Conservation (phyloP, 2,888 invertebrate genomes). For the Andrena chrysosceles region DNA sequence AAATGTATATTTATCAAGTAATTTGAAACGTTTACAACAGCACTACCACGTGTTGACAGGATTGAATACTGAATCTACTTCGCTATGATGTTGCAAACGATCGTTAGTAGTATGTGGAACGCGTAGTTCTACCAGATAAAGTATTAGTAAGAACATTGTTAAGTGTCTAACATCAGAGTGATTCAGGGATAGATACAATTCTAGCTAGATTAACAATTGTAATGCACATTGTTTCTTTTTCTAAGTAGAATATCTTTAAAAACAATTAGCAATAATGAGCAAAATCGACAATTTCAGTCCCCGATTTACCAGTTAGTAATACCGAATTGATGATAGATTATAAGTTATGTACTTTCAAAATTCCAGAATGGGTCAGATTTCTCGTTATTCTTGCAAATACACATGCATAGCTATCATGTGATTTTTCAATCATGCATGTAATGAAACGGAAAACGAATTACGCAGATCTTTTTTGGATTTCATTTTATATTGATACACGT, state of each 20-base stretch:
- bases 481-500: slow-evolving; percentile 1
- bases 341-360: background rate
- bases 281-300: slow-evolving; percentile 16
- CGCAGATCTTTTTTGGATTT: slow-evolving; percentile 5
- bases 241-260: background rate
- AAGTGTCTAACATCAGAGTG: slow-evolving; percentile 30
- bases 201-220: slow-evolving; percentile 35
- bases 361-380: slow-evolving; percentile 1
- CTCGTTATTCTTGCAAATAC: background rate
- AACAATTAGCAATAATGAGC: background rate
- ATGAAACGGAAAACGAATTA: background rate
- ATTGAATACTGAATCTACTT: slow-evolving; percentile 83
- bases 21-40: slow-evolving; percentile 87
- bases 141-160: slow-evolving; percentile 38
- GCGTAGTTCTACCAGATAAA: slow-evolving; percentile 26
- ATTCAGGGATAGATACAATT: slow-evolving; percentile 54
- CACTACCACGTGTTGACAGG: slow-evolving; percentile 86
- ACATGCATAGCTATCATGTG: background rate
- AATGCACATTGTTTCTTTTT: slow-evolving; percentile 28
- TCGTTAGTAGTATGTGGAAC: slow-evolving; percentile 14
- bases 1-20: slow-evolving; percentile 91
- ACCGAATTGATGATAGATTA: background rate
- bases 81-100: slow-evolving; percentile 78
- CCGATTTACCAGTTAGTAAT: background rate
- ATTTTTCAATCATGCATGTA: slow-evolving; percentile 3